Evolutionary conservation across 2,888 invertebrate species (phyloP), one percentile per base, ranked within the genome.

Genomic region (Malachius bipustulatus): DNA sequence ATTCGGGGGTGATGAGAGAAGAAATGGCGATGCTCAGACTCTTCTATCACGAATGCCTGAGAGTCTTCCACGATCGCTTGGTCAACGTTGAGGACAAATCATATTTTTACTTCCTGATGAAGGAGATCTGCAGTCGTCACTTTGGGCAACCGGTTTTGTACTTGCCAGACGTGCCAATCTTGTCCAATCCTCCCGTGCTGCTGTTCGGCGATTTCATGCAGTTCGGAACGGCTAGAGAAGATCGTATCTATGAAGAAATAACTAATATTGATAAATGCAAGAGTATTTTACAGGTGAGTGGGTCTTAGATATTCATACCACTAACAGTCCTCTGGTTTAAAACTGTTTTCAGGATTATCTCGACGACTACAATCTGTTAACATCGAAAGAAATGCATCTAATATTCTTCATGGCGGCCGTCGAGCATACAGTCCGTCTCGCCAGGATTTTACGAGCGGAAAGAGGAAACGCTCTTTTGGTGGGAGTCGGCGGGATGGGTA

Each of bases 11-110:
- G 30, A 70, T 82, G 59, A 73, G 82, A 31, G 69, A 73, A 27
- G 75, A 81, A 33, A 65, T 63, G 36, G 73, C 72, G 38, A 77
- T 88, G 63, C 59, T 79, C 31, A 73, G 89, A 46, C 63, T 94
- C 4, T 93, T 90, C 66, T 88, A 84, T 47, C 93, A 94, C 56
- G 93, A 94, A 63, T 84, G 88, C 38, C 72, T 88, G 36, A 71
- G 93, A 14, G 90, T 91, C 2, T 93, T 90, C 59, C 89, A 89
- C 60, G 93, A 93, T 58, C 80, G 91, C 1, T 65, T 94, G 13
- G 79, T 83, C 37, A 85, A 88, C 54, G 60, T 72, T 10, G 73
- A 82, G 46, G 93, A 94, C 59, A 82, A 87, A 56, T 71, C 67
- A 14, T 79, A 85, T 58, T 84, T 93, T 52, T 82, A 77, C 52